phyloP scores from a whole-genome alignment of 2,888 invertebrate genomes.

The Diplazon laetatorius region DNA sequence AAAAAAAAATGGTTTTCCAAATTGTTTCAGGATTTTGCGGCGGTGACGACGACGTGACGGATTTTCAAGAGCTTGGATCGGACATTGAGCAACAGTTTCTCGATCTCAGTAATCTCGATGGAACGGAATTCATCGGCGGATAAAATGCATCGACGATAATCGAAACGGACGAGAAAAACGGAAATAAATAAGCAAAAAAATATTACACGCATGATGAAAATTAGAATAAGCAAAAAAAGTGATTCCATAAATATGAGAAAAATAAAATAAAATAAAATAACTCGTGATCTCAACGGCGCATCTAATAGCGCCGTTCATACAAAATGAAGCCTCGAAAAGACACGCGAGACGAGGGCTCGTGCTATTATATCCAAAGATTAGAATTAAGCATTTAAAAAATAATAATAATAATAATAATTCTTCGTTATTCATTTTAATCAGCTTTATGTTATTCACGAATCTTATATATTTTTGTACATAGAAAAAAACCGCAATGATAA shows the following conservation, averaged over 20 bases:
- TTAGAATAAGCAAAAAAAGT: conserved; percentile 26
- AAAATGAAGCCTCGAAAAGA: not conserved
- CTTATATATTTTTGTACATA: conserved; percentile 77
- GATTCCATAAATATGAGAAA: conserved; percentile 54
- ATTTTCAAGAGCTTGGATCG: conserved; percentile 79
- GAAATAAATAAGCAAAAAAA: conserved; percentile 15
- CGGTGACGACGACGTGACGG: conserved; percentile 73
- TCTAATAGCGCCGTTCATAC: conserved; percentile 14
- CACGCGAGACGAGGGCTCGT: conserved; percentile 1
- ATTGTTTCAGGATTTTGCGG: conserved; percentile 74
- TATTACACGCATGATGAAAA: too few relatives aligned
- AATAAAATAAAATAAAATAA: conserved; percentile 36
- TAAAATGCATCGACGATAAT: conserved; percentile 58
- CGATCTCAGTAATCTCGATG: conserved; percentile 79
- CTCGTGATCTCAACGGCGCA: conserved; percentile 63
- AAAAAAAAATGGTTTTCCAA: conserved; percentile 24
- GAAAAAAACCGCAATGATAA: conserved; percentile 25
- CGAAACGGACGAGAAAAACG: not conserved
- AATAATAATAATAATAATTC: too few relatives aligned
- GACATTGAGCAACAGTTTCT: conserved; percentile 81
- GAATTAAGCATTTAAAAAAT: conserved; percentile 47
- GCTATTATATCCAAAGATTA: conserved; percentile 59
- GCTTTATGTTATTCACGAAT: conserved; percentile 53
- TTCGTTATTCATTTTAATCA: conserved; percentile 45
- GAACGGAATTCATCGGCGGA: conserved; percentile 78